phyloP scores from a whole-genome alignment of 2,888 invertebrate species.

The Pseudococcus longispinus region DNA sequence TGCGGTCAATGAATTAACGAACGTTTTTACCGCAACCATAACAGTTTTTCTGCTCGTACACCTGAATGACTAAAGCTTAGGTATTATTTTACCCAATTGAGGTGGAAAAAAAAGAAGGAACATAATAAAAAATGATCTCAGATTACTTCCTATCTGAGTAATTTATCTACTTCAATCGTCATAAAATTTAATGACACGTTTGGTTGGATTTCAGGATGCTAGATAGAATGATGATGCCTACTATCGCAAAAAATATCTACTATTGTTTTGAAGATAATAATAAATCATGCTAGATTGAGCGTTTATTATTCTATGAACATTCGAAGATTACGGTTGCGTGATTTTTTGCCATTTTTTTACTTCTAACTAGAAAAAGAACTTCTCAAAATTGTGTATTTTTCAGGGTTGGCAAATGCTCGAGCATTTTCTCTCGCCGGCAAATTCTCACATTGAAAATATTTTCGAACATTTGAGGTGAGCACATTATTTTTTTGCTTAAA shows the following conservation, averaged over 20 bases:
- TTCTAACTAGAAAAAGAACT: too few relatives aligned
- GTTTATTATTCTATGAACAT: too few relatives aligned
- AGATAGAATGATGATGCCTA: neutral
- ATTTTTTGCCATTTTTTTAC: too few relatives aligned
- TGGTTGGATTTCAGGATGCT: neutral
- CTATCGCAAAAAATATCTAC: neutral
- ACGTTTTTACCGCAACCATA: neutral
- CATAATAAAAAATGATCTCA: neutral
- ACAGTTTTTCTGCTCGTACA: neutral
- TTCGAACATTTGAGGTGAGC: too few relatives aligned
- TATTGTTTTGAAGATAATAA: neutral
- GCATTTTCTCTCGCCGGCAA: too few relatives aligned
- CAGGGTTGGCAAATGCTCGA: too few relatives aligned
- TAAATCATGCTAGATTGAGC: neutral
- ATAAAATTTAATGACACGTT: neutral
- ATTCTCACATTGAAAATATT: too few relatives aligned
- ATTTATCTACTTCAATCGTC: slow-evolving; percentile 1
- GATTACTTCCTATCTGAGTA: neutral
- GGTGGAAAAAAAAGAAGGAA: neutral
- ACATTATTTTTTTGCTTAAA: too few relatives aligned
- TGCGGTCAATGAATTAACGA: neutral
- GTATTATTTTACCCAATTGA: neutral
- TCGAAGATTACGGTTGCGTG: too few relatives aligned
- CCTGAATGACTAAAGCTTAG: neutral
- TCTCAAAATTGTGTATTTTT: too few relatives aligned